Percentiles rank a stretch among this genome's conserved stretches.
These are phyloP conservation scores for Pantala flavescens DNA, from an alignment of 1,140 invertebrate genomes.

Conservation along the genomic window DNA sequence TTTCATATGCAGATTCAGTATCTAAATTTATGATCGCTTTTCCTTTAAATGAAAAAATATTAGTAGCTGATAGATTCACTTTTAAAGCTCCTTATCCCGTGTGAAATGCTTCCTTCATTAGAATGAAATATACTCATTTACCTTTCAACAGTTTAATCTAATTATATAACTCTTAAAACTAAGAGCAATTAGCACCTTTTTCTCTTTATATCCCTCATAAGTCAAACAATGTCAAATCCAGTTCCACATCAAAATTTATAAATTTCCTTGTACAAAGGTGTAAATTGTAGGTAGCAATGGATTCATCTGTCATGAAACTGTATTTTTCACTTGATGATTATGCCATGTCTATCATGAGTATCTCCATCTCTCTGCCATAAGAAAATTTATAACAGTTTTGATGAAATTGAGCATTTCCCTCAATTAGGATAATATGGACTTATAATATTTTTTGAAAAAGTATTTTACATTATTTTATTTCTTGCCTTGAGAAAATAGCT, in stretches of 20 bases:
- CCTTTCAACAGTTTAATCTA: background rate
- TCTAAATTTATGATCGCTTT: background rate
- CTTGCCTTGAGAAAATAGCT: background rate
- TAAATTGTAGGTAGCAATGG: background rate
- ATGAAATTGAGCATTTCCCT: background rate
- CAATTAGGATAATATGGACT: background rate
- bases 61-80: background rate
- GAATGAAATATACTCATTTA: slow-evolving; percentile 7
- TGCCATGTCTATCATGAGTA: background rate
- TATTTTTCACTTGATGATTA: background rate
- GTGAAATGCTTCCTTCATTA: background rate
- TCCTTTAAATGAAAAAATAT: slow-evolving; percentile 8
- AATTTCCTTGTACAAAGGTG: slow-evolving; percentile 1
- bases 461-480: background rate
- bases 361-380: slow-evolving; percentile 5
- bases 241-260: background rate
- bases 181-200: slow-evolving; percentile 6
- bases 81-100: background rate
- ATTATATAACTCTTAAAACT: background rate
- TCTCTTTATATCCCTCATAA: background rate
- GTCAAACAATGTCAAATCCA: background rate
- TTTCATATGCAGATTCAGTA: background rate
- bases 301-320: background rate
- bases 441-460: background rate
- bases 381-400: slow-evolving; percentile 9